A percentile compares a stretch with the other conserved stretches of the same genome.
These are phyloP conservation scores for Phyllotis vaccarum DNA, from an alignment of 2,797 vertebrate genomes.

Conservation along the genomic window DNA sequence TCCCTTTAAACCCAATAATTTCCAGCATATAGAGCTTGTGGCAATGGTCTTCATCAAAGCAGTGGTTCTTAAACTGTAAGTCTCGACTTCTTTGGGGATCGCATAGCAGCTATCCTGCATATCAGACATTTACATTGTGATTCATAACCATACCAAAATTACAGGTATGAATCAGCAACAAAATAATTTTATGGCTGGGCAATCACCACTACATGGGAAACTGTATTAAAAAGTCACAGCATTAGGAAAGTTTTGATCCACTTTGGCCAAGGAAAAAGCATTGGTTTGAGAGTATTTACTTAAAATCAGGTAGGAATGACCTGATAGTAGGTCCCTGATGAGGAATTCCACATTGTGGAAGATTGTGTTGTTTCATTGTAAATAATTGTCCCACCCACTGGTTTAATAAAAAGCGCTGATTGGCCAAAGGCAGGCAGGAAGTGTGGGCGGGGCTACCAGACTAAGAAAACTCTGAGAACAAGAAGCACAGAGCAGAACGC, in stretches of 20 bases:
- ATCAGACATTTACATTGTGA: background rate
- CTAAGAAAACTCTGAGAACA: too few relatives aligned
- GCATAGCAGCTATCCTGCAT: background rate
- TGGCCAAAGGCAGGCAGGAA: too few relatives aligned
- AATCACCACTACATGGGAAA: background rate
- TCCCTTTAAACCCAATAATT: background rate
- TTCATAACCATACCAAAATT: background rate
- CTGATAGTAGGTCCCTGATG: background rate
- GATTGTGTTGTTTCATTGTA: too few relatives aligned
- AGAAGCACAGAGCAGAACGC: too few relatives aligned
- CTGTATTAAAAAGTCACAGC: background rate
- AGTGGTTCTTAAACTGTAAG: background rate
- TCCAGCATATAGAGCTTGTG: background rate
- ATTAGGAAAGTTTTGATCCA: background rate
- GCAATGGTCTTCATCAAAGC: background rate
- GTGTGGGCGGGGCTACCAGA: too few relatives aligned
- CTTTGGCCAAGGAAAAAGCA: background rate
- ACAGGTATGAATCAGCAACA: background rate
- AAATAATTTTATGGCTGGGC: background rate
- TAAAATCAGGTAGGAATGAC: background rate
- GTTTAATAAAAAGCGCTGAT: too few relatives aligned
- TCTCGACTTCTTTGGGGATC: background rate
- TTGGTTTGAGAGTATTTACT: slow-evolving; percentile 18
- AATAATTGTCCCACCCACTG: too few relatives aligned
- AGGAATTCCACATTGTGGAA: background rate